Base-by-base conservation (phyloP, 1,140 invertebrate species). In the Drosophila prosaltans region DNA sequence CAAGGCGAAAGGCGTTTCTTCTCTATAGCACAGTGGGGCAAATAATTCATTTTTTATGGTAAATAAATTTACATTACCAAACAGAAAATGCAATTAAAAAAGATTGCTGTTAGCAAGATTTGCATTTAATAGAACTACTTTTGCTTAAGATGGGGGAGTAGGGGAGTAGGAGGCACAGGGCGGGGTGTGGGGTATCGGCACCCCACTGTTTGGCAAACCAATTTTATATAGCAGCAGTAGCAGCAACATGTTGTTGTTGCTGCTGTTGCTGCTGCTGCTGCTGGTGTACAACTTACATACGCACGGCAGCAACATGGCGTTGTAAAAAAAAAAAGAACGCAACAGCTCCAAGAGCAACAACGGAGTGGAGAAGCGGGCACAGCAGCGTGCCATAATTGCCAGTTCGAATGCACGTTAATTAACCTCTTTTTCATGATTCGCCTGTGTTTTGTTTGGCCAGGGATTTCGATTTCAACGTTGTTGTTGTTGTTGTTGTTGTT, bases 321-420 rank as follows among this genome's bases (percentile, higher is more conserved):
- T 68, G 65, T 57, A 74, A 70, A 63, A 55, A 36, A 36, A 3
- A 36, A 36, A 60, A 55, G 45, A 26, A 51, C 45, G 45, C 45
- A 51, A 10, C 45, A 48, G 21, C 45, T 7, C 7, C 45, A 45
- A 51, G 28, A 16, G 68, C 41, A 54, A 55, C 36, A 30, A 10
- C 8, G 24, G 45, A 21, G 45, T 40, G 41, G 26, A 55, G 65
- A 26, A 57, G 74, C 59, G 41, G 70, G 67, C 59, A 68, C 69
- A 77, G 63, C 81, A 80, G 78, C 76, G 86, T 84, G 79, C 75
- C 79, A 82, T 90, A 90, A 90, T 90, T 90, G 86, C 85, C 74
- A 80, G 86, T 90, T 90, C 78, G 86, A 86, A 81, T 90, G 86
- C 79, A 81, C 86, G 86, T 90, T 90, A 90, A 90, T 90, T 90